phyloP scores from a whole-genome alignment of 2,797 vertebrate species.

The Sus cebifrons region DNA sequence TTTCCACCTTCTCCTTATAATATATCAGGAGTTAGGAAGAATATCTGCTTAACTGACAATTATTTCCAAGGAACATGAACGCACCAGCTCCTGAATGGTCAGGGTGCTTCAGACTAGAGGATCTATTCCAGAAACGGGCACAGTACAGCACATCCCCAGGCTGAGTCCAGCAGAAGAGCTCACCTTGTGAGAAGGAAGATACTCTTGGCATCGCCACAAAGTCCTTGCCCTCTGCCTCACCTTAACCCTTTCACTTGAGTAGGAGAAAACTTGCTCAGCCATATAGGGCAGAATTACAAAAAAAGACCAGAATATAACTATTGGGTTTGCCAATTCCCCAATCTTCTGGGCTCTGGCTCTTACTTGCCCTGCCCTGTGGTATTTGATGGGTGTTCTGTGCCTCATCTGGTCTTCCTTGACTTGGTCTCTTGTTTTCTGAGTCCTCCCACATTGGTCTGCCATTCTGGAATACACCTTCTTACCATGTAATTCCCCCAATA shows the following conservation, averaged over 20 bases:
- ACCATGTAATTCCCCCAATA: neutral
- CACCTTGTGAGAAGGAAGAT: neutral
- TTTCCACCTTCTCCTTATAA: neutral
- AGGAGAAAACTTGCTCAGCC: neutral
- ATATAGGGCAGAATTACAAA: neutral
- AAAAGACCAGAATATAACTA: neutral
- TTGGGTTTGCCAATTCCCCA: neutral
- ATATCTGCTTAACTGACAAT: neutral
- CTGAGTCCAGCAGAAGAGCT: neutral
- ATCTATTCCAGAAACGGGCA: accelerated
- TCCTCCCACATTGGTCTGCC: neutral
- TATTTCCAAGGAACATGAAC: neutral
- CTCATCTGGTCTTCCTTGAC: neutral
- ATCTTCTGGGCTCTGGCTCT: neutral
- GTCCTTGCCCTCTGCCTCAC: neutral
- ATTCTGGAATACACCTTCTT: neutral
- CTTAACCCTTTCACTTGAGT: neutral
- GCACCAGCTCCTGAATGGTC: too few species aligned
- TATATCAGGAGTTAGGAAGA: neutral
- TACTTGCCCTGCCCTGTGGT: neutral
- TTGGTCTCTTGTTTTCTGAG: neutral
- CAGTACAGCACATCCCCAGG: neutral
- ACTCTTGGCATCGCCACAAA: accelerated
- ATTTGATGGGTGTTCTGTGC: neutral
- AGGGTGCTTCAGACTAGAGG: neutral